A percentile compares a stretch with the other conserved stretches of the same genome.
phyloP scores from a whole-genome alignment of 2,888 invertebrate genomes.

The Agapostemon virescens region DNA sequence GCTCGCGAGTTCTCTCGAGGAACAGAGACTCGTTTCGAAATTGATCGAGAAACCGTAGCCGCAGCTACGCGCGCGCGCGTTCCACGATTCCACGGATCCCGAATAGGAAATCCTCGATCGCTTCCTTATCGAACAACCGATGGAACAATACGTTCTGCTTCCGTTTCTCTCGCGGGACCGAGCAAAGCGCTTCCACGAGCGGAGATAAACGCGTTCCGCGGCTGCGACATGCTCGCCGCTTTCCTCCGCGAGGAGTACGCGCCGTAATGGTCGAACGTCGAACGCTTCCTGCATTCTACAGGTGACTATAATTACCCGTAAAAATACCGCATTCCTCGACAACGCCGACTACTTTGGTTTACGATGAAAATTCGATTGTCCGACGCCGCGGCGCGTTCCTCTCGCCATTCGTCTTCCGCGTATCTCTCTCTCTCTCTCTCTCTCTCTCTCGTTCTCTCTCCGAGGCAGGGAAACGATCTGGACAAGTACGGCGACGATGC shows the following conservation, averaged over 20 bases:
- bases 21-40: slow-evolving; percentile 11
- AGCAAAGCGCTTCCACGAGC: background rate
- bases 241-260: background rate
- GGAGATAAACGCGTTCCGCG: background rate
- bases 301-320: background rate
- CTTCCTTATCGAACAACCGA: background rate
- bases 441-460: no score
- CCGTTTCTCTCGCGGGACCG: background rate
- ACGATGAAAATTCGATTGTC: background rate
- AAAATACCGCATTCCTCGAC: background rate
- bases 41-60: background rate
- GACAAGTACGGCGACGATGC: background rate
- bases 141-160: background rate
- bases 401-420: background rate
- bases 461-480: no score
- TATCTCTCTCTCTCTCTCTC: no score
- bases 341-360: background rate
- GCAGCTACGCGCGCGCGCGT: background rate
- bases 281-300: background rate
- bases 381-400: background rate
- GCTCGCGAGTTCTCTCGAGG: background rate
- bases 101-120: background rate
- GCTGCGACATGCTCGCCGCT: background rate
- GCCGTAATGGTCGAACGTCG: background rate
- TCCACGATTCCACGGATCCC: background rate